A percentile compares a stretch with the other conserved stretches of the same genome.
Conservation (phyloP, 2,113 vertebrate genomes). For the Bos javanicus region DNA sequence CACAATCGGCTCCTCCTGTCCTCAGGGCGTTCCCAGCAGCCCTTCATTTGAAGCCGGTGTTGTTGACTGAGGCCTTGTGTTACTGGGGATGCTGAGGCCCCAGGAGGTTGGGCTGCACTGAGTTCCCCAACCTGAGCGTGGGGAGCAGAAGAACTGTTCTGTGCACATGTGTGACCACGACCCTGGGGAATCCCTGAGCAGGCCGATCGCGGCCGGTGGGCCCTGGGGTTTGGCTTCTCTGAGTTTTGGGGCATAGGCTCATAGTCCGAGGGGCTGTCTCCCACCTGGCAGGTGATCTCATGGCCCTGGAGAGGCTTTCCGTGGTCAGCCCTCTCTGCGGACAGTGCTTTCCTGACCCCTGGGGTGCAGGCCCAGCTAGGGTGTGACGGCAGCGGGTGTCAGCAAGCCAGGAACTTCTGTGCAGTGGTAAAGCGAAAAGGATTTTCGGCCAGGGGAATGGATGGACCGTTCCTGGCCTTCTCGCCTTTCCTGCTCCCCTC, state of each 20-base stretch:
- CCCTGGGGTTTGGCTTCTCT: not conserved
- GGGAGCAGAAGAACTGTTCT: not conserved
- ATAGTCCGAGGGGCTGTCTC: not conserved
- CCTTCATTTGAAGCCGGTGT: not conserved
- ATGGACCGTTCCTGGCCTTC: accelerated
- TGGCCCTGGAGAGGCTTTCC: not conserved
- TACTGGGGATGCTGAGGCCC: not conserved
- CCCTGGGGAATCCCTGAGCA: not conserved
- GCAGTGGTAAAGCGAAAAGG: not conserved
- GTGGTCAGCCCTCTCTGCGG: not conserved
- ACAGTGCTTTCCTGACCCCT: not conserved
- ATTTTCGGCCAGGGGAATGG: not conserved
- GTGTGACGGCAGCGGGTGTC: not conserved
- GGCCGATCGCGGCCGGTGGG: not conserved
- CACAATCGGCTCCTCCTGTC: not conserved
- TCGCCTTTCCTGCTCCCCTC: not conserved
- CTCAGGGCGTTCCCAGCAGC: not conserved
- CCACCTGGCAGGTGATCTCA: not conserved
- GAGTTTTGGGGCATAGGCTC: not conserved
- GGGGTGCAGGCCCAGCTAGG: not conserved
- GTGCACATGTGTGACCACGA: accelerated
- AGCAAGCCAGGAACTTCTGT: not conserved
- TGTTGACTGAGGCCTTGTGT: not conserved
- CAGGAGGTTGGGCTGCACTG: not conserved
- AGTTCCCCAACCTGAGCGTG: not conserved